A percentile compares a stretch with the other conserved stretches of the same genome.
These are phyloP conservation scores for Halichondria panicea DNA, from an alignment of 37 sponge, comb jelly and placozoan genomes.

Conservation along the genomic window DNA sequence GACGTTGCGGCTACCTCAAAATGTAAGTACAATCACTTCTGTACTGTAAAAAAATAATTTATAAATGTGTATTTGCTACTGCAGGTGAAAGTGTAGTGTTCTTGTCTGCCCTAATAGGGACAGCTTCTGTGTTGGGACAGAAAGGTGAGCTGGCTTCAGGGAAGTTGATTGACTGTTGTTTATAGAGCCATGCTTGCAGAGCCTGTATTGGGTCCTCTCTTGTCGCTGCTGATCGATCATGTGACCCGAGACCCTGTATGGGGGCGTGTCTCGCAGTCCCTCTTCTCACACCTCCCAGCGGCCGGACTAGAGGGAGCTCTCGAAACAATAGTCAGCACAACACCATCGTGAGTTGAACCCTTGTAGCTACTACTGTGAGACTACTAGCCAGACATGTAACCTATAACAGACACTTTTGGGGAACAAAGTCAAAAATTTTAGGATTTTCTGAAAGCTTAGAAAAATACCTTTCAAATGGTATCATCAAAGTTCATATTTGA, in stretches of 20 bases:
- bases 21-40: background rate
- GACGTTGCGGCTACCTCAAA: constrained; percentile 1
- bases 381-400: too few species aligned
- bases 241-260: constrained; percentile 23
- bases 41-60: background rate
- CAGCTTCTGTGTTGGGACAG: constrained; percentile 25
- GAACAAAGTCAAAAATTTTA: too few species aligned
- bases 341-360: constrained; percentile 48
- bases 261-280: constrained; percentile 35
- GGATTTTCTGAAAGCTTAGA: too few species aligned
- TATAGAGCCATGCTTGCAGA: constrained; percentile 6
- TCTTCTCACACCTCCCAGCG: constrained; percentile 25
- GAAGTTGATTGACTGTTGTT: background rate
- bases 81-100: constrained; percentile 19
- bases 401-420: too few species aligned
- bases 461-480: too few species aligned
- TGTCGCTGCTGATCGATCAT: constrained; percentile 24
- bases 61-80: constrained; percentile 2
- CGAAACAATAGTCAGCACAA: constrained; percentile 10
- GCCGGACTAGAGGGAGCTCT: constrained; percentile 44
- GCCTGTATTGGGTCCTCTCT: constrained; percentile 9
- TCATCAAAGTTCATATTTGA: too few species aligned
- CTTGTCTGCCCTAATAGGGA: constrained; percentile 30
- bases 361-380: too few species aligned
- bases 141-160: constrained; percentile 10